Base-by-base conservation (phyloP, 2,797 vertebrate genomes). In the Ptychadena robeensis region DNA sequence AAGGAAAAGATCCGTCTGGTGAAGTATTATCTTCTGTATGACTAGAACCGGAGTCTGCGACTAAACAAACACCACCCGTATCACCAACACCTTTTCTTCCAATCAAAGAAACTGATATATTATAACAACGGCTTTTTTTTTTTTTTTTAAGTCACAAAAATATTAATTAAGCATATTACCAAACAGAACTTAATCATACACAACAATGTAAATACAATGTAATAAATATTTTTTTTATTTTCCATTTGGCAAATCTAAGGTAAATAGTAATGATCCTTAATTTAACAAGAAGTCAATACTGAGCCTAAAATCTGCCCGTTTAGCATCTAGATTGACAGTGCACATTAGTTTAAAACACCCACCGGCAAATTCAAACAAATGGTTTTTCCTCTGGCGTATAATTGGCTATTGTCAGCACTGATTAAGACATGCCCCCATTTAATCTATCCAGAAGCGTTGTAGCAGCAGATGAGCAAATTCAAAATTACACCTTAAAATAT, bases 11-110 rank as follows among this genome's bases (percentile, higher is more conserved):
- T 84, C 86, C 93, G 0, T 92, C 93, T 0, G 94, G 93, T 0
- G 96, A 97, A 74, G 95, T 95, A 77, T 79, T 97, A 80, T 96
- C 96, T 59, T 96, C 96, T 0, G 96, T 97, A 96, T 98, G 97
- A 99, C 97, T 97, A 96, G 93, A 92, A 90, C 90, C 89, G 61
- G 86, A 92, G 93, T 90, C 94, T 95, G 94, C 93, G 94, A 93
- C 92, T 93, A 93, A 94, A 96, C 94, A 93, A 89, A 88, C 91
- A 89, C 86, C 92, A 93, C 73, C 92, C 91, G 31, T 4, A 73
- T 30, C 76, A 86, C 69, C 90, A 86, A 80, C 90, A 85, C 90
- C 91, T 87, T 85, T 87, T 81, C 82, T 92, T 84, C 88, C 91
- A 80, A 91, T 96, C 82, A 96, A 93, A 91, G 94, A 96, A 88